Evolutionary conservation across 2,113 vertebrate species (phyloP), one percentile per base, ranked within the genome.

Genomic region (Hydrolagus affinis): DNA sequence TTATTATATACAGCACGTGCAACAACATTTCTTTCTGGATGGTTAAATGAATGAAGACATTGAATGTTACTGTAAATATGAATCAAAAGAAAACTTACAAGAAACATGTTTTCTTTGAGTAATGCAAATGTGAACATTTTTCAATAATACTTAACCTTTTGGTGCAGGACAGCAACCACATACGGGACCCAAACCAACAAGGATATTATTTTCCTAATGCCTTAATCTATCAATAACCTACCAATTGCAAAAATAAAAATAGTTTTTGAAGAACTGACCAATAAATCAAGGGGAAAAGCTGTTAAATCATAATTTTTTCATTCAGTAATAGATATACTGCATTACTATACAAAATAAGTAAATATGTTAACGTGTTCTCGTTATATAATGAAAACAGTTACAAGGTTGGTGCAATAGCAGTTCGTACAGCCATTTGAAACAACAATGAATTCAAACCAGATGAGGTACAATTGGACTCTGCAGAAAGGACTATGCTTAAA

Each of bases 11-110:
- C 93, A 94, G 94, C 96, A 97, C 96, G 96, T 98, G 98, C 94
- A 96, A 97, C 96, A 99, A 98, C 97, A 98, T 99, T 99, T 99
- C 96, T 96, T 98, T 97, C 97, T 96, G 94, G 95, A 96, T 95
- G 95, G 94, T 94, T 96, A 95, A 95, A 97, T 96, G 96, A 97
- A 97, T 96, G 95, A 96, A 95, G 96, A 97, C 95, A 96, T 98
- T 97, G 95, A 96, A 96, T 92, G 92, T 92, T 95, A 95, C 95
- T 94, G 93, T 95, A 96, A 95, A 95, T 94, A 90, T 91, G 91
- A 94, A 96, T 95, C 93, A 93, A 93, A 95, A 94, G 93, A 94
- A 95, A 95, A 93, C 93, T 94, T 94, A 94, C 91, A 92, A 93
- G 90, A 90, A 93, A 94, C 91, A 93, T 94, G 94, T 94, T 94